Evolutionary conservation across 2,888 invertebrate genomes (phyloP).

Genomic region (Phorcus lineatus): DNA sequence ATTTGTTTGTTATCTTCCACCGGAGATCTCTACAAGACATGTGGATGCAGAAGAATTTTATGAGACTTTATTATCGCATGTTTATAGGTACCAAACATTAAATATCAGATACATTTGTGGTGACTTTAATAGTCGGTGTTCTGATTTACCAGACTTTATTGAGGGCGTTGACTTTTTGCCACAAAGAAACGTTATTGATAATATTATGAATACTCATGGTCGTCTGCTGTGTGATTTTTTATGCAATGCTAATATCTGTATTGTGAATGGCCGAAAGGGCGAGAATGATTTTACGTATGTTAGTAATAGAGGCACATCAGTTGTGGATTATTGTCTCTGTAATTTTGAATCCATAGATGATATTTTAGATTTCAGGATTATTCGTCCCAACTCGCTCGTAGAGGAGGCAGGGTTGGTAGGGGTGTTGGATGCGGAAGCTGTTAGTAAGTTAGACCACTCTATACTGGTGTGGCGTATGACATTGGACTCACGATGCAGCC

Average conservation of each 20-base stretch:
- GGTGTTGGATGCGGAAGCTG: not conserved
- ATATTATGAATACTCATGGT: not conserved
- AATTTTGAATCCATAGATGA: not conserved
- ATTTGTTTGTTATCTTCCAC: not conserved
- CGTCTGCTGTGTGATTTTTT: not conserved
- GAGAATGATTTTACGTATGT: not conserved
- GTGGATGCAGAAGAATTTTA: not conserved
- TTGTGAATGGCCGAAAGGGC: not conserved
- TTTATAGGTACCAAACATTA: not conserved
- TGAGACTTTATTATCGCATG: not conserved
- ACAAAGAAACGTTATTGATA: not conserved
- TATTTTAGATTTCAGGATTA: not conserved
- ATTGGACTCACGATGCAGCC: no score
- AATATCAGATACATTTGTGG: not conserved
- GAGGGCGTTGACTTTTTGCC: not conserved
- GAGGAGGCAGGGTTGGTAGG: not conserved
- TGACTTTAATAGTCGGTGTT: not conserved
- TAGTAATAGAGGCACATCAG: not conserved
- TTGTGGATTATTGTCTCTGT: not conserved
- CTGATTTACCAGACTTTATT: not conserved
- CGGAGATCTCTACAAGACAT: not conserved
- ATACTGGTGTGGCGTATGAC: not conserved
- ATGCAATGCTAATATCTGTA: not conserved
- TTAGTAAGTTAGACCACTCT: not conserved
- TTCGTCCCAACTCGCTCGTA: not conserved